Conservation (phyloP, 1,140 invertebrate species). For the Diorhabda sublineata region DNA sequence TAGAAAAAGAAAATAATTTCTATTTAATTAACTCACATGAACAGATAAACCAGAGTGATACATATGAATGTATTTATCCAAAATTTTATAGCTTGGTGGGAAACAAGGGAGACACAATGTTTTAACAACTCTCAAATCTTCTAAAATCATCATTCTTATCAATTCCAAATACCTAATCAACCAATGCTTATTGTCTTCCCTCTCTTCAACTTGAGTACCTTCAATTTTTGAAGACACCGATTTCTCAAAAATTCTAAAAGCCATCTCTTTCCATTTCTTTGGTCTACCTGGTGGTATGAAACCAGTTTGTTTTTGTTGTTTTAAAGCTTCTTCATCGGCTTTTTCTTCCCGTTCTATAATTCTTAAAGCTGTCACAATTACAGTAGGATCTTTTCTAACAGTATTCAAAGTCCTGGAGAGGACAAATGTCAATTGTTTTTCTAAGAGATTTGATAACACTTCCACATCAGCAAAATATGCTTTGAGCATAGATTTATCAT, state of each 20-base stretch:
- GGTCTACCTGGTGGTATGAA: constrained; percentile 86
- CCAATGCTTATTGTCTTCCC: constrained; percentile 93
- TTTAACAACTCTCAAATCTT: constrained; percentile 90
- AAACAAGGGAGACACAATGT: constrained; percentile 91
- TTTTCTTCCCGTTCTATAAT: constrained; percentile 97
- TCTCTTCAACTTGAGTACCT: constrained; percentile 88
- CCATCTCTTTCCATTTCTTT: constrained; percentile 87
- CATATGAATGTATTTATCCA: constrained; percentile 87
- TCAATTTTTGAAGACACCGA: constrained; percentile 81
- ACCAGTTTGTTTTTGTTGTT: constrained; percentile 73
- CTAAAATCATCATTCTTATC: constrained; percentile 81
- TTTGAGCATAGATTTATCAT: constrained; percentile 87
- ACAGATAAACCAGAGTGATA: constrained; percentile 85
- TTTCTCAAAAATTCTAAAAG: constrained; percentile 77
- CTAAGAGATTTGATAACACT: constrained; percentile 81
- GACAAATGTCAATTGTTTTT: constrained; percentile 87
- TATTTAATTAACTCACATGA: constrained; percentile 61
- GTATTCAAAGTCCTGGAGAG: constrained; percentile 88
- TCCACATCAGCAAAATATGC: constrained; percentile 96
- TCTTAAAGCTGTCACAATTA: constrained; percentile 92
- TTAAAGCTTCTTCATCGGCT: constrained; percentile 74
- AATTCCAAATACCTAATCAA: constrained; percentile 71
- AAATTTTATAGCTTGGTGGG: constrained; percentile 92
- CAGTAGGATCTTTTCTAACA: constrained; percentile 89
- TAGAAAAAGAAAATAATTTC: background rate